phyloP scores from a whole-genome alignment of 2,888 invertebrate species.

The Mimumesa dahlbomi region DNA sequence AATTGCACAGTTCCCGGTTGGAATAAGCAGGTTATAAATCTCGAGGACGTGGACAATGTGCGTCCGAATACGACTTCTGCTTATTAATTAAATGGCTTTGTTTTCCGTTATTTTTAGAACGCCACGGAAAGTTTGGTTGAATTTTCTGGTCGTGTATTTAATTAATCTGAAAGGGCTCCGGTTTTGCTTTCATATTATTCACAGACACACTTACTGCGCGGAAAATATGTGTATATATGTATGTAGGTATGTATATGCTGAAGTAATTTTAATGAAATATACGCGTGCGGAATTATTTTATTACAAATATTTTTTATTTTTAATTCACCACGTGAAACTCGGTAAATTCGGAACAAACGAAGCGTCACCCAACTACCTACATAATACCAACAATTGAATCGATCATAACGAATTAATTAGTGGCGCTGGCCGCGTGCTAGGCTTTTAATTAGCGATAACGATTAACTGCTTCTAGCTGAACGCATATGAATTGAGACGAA shows the following conservation, averaged over 20 bases:
- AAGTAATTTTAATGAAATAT: no score
- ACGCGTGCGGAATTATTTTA: no score
- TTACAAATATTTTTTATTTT: no score
- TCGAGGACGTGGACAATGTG: slow-evolving; percentile 1
- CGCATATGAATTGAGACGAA: background rate
- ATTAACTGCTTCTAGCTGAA: slow-evolving; percentile 24
- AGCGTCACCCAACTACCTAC: background rate
- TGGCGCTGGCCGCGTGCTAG: background rate
- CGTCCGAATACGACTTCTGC: background rate
- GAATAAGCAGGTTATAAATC: slow-evolving; percentile 5
- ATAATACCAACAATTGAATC: background rate
- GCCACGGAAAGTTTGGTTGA: no score
- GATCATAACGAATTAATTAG: slow-evolving; percentile 38
- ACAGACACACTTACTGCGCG: no score
- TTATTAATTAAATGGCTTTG: background rate
- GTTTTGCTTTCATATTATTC: no score
- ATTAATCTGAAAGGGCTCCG: no score
- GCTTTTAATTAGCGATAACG: slow-evolving; percentile 33
- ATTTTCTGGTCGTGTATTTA: no score
- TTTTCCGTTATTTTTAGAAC: background rate
- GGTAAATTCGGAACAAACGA: no score
- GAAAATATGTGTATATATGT: no score
- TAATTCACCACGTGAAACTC: no score
- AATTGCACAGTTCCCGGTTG: slow-evolving; percentile 26
- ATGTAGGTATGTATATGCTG: no score